phyloP scores from a whole-genome alignment of 2,888 invertebrate species.

The Lysandra coridon region DNA sequence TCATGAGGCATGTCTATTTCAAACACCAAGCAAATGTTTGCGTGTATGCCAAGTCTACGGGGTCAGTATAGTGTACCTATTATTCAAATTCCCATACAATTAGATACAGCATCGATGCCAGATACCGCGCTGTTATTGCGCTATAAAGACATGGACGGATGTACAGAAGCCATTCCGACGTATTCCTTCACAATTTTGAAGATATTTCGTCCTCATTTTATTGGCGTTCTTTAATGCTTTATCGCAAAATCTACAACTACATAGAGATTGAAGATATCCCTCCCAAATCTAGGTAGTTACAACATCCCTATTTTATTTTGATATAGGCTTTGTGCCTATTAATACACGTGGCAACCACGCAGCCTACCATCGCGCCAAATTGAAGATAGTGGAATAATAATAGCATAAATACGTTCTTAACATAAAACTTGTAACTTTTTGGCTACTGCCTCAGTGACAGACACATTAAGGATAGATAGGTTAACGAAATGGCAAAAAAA shows the following conservation, averaged over 20 bases:
- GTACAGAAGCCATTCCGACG: conserved; percentile 52
- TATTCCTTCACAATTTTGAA: conserved; percentile 60
- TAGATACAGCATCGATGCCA: conserved; percentile 78
- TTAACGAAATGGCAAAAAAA: too few species aligned
- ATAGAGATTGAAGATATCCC: not conserved
- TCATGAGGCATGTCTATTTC: not conserved
- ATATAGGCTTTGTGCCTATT: too few species aligned
- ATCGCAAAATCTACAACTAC: not conserved
- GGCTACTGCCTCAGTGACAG: too few species aligned
- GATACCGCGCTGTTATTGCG: conserved; percentile 75
- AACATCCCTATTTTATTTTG: too few species aligned
- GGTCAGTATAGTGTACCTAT: conserved; percentile 4
- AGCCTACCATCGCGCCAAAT: too few species aligned
- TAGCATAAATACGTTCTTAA: too few species aligned
- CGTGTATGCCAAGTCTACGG: not conserved
- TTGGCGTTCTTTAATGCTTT: conserved; percentile 52
- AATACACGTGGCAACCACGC: too few species aligned
- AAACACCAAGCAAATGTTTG: not conserved
- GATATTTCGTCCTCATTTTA: conserved; percentile 59
- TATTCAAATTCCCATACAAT: conserved; percentile 46
- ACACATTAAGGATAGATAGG: too few species aligned
- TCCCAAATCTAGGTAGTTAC: too few species aligned
- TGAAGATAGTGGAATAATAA: too few species aligned
- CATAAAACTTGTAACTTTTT: too few species aligned
- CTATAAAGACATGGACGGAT: conserved; percentile 77